Base-by-base conservation (phyloP, 2,888 invertebrate genomes). In the Exephanes ischioxanthus region DNA sequence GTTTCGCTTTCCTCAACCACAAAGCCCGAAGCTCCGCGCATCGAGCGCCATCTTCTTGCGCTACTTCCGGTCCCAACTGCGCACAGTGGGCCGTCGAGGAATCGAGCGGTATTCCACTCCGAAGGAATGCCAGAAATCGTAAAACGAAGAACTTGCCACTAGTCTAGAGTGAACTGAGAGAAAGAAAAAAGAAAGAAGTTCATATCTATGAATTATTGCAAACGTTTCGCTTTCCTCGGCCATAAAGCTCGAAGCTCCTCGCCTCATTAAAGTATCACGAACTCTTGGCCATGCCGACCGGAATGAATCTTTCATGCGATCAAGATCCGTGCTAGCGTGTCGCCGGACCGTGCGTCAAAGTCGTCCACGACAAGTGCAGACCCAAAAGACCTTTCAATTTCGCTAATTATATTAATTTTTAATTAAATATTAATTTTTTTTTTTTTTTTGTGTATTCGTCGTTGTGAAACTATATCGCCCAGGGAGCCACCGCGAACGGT, bases 291-390 rank as follows among this genome's bases (percentile, higher is more conserved):
- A 30, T 48, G 48, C 11, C n/a, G 19, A 48, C 45, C 48, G 53
- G 55, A 45, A 75, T 76, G 22, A 76, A 71, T 75, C 5, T 76
- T 84, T 81, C n/a, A 53, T 75, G n/a, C 68, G 61, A 75, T 66
- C 63, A 61, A 70, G 71, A 77, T 82, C 75, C 41, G 41, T 53
- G 55, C 53, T 71, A 66, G 72, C 80, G 79, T 71, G 79, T 53
- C 63, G 37, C 3, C 33, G 16, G 51, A 19, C 61, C 26, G 19
- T 61, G 41, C 22, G 51, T n/a, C 26, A 41, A 55, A 19, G 11
- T 41, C 41, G 9, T 14, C 30, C 58, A 41, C 14, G 61, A 22
- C 7, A 55, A 61, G 63, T 16, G 26, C 16, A 16, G 63, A 6
- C 22, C 11, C 22, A 14, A 58, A 58, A 11, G 26, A 26, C 3